These are phyloP conservation scores for Synanthedon tipuliformis DNA, from an alignment of 2,888 invertebrate species.

Conservation along the genomic window DNA sequence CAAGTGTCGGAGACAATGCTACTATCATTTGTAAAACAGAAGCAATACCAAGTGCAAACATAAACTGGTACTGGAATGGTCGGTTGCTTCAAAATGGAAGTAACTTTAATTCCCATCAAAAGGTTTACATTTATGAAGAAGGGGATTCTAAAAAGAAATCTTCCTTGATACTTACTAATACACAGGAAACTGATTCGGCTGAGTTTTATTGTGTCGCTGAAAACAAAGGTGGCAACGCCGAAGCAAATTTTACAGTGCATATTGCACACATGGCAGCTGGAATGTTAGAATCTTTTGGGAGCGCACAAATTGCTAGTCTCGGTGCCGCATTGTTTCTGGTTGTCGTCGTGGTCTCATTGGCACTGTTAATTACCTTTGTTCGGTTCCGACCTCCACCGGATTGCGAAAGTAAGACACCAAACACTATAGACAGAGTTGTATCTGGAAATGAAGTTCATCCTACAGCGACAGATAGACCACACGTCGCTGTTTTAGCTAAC, in stretches of 20 bases:
- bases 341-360: constrained; percentile 78
- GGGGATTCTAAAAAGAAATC: constrained; percentile 83
- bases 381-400: constrained; percentile 79
- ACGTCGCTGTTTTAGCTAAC: constrained; percentile 70
- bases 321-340: constrained; percentile 85
- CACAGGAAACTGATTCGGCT: constrained; percentile 84
- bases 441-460: constrained; percentile 68
- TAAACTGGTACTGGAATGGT: constrained; percentile 91
- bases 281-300: constrained; percentile 80
- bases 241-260: constrained; percentile 89
- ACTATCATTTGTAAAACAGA: constrained; percentile 85
- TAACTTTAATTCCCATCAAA: constrained; percentile 82
- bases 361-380: constrained; percentile 78
- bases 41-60: constrained; percentile 82
- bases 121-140: constrained; percentile 80
- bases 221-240: constrained; percentile 88
- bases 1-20: constrained; percentile 85
- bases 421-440: constrained; percentile 78
- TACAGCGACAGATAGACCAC: constrained; percentile 60
- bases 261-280: constrained; percentile 83
- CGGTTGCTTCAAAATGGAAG: constrained; percentile 81
- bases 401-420: constrained; percentile 81
- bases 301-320: constrained; percentile 86
- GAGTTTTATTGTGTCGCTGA: constrained; percentile 92
- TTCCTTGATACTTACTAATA: constrained; percentile 81